Conservation (phyloP, 1,140 invertebrate genomes). For the Anastatus disparis region DNA sequence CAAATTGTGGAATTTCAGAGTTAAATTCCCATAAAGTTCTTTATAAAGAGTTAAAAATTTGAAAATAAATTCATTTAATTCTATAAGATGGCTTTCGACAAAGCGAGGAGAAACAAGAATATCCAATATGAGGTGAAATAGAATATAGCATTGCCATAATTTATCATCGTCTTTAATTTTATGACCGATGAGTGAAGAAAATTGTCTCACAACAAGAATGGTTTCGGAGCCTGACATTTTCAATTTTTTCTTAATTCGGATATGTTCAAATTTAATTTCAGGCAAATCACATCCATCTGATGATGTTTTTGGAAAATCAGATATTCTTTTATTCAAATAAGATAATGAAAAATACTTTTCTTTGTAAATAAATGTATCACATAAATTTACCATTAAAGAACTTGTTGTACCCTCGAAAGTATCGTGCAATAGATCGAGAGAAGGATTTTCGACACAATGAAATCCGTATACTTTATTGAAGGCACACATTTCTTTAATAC, state of each 20-base stretch:
- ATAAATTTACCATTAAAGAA: constrained; percentile 22
- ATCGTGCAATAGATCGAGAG: constrained; percentile 20
- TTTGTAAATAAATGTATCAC: constrained; percentile 20
- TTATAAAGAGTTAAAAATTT: constrained; percentile 40
- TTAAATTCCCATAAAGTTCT: constrained; percentile 34
- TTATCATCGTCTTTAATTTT: constrained; percentile 14
- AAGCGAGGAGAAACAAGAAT: constrained; percentile 21
- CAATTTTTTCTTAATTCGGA: constrained; percentile 17
- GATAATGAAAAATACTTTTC: constrained; percentile 33
- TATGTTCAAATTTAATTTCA: constrained; percentile 5
- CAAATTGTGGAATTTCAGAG: constrained; percentile 41
- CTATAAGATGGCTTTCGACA: no score
- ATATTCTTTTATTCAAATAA: constrained; percentile 26
- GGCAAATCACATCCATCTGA: constrained; percentile 2
- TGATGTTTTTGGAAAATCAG: constrained; percentile 6
- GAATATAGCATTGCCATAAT: constrained; percentile 26
- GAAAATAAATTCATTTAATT: background rate
- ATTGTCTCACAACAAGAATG: constrained; percentile 28
- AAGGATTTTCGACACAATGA: constrained; percentile 17
- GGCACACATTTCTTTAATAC: constrained; percentile 30
- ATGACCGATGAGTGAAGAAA: constrained; percentile 25
- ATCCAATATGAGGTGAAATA: constrained; percentile 15
- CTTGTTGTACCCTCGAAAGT: constrained; percentile 15
- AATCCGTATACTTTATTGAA: constrained; percentile 18
- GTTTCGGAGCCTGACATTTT: constrained; percentile 38